Conservation (phyloP, 2,797 vertebrate genomes). For the Notolabrus celidotus region DNA sequence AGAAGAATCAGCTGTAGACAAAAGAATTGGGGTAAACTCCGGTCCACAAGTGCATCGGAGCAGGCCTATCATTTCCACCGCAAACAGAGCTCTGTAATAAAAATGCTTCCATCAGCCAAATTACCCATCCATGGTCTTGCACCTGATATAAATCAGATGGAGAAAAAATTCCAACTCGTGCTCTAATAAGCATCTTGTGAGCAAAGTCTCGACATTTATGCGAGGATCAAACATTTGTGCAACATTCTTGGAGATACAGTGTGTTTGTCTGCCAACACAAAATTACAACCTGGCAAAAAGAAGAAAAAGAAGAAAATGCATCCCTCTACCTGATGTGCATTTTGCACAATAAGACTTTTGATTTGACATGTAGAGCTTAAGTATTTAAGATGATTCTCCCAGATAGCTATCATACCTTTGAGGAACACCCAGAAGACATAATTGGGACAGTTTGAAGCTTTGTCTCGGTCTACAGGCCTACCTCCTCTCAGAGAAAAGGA, state of each 20-base stretch:
- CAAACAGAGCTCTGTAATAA: constrained; percentile 79
- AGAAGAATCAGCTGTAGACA: constrained; percentile 70
- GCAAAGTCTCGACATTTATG: constrained; percentile 50
- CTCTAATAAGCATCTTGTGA: constrained; percentile 83
- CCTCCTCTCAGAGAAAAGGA: constrained; percentile 62
- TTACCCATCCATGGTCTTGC: constrained; percentile 76
- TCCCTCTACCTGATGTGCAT: constrained; percentile 37
- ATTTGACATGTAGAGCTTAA: constrained; percentile 65
- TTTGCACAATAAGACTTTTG: constrained; percentile 50
- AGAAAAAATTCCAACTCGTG: constrained; percentile 80
- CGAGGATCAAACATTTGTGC: constrained; percentile 81
- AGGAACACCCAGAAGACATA: constrained; percentile 67
- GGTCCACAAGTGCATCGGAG: constrained; percentile 66
- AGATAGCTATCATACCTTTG: constrained; percentile 62
- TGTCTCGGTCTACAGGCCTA: constrained; percentile 57
- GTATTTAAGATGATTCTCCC: constrained; percentile 66
- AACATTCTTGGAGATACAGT: constrained; percentile 73
- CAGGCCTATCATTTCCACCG: constrained; percentile 80
- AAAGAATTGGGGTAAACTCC: constrained; percentile 67
- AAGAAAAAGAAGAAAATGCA: constrained; percentile 5
- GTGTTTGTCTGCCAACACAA: constrained; percentile 64
- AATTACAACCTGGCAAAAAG: constrained; percentile 74
- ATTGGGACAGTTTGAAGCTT: constrained; percentile 72
- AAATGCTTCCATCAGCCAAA: constrained; percentile 77
- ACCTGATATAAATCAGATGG: constrained; percentile 86